Base-by-base conservation (phyloP, 2,797 vertebrate genomes). In the Valencia hispanica region DNA sequence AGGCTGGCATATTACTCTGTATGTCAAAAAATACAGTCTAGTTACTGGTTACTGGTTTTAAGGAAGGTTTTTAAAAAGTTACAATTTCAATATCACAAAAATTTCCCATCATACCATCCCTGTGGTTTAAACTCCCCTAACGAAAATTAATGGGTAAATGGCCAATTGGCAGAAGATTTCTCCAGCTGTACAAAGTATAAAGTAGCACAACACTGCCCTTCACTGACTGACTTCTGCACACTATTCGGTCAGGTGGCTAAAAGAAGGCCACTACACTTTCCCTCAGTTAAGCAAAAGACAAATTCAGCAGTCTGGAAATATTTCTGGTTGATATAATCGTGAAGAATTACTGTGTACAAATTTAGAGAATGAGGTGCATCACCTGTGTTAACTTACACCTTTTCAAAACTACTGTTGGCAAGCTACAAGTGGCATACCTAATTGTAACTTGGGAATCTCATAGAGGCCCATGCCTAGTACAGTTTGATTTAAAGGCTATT, bases 401-500 rank as follows among this genome's bases (percentile, higher is more conserved):
- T 51, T 51, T 14, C 50, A 48, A 51, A 51, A 25, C 20, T 51
- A 51, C 50, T 25, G 2, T 4, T 51, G 18, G 50, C 22, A 22
- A 51, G 1, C 51, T n/a, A n/a, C 10, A n/a, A 2, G 51, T 25
- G 25, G 51, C 22, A 9, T 25, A 30, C n/a, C 22, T 53, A 45
- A 45, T 68, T 27, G 18, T 68, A 18, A 5, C 14, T 68, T 45
- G 25, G 17, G 11, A 27, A 30, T 68, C 39, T 27, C 14, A n/a
- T 68, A 45, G 12, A 17, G 65, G 41, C 41, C 41, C 41, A n/a
- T 68, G 1, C 32, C 32, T 68, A 57, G 70, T 53, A 53, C 76
- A 91, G 92, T 90, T 68, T 85, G 88, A 90, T 91, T 90, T 79
- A 82, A 80, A 86, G 79, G 89, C 83, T 82, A 88, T 86, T 45